These are phyloP conservation scores for Gymnogyps californianus DNA, from an alignment of 2,113 vertebrate genomes.

Conservation along the genomic window DNA sequence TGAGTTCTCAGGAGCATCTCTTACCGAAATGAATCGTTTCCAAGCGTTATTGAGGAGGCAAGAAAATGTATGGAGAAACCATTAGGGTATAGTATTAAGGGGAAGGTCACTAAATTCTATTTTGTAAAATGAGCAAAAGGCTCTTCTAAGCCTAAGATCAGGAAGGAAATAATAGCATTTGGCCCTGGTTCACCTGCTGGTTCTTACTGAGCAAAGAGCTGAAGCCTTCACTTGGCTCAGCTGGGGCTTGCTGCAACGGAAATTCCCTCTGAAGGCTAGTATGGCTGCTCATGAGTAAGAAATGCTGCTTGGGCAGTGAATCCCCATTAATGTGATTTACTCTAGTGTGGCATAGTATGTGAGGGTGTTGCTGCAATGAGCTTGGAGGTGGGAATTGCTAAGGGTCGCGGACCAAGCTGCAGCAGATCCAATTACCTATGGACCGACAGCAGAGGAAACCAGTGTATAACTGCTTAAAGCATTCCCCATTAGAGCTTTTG, in stretches of 20 bases:
- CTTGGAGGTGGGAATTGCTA: background rate
- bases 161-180: background rate
- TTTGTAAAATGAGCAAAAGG: background rate
- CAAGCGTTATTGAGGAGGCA: background rate
- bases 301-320: background rate
- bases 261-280: background rate
- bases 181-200: background rate
- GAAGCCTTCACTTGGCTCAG: background rate
- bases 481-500: background rate
- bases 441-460: background rate
- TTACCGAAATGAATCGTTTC: background rate
- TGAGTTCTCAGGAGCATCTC: background rate
- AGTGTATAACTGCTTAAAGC: background rate
- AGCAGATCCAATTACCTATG: background rate
- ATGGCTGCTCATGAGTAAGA: background rate
- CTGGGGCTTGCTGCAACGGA: background rate
- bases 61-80: background rate
- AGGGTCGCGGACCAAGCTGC: background rate
- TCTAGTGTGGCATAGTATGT: rapidly evolving
- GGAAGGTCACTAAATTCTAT: background rate
- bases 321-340: background rate
- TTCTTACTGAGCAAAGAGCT: background rate
- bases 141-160: background rate
- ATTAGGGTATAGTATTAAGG: background rate
- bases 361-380: background rate